Evolutionary conservation across 92 coral and sea anemone genomes (phyloP).

Genomic region (Paramuricea clavata): DNA sequence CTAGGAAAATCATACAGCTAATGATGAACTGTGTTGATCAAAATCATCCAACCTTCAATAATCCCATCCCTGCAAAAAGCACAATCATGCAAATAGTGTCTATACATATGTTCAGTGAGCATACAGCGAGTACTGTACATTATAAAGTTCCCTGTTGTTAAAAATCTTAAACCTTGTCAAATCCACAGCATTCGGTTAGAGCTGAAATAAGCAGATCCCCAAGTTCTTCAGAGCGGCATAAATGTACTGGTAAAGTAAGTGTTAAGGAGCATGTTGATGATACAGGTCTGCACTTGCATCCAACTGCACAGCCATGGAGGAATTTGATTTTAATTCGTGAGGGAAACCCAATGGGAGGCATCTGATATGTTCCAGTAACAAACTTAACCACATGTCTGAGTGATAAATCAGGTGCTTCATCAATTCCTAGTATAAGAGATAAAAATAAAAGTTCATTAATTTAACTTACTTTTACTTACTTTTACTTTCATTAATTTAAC

Average conservation of each 20-base stretch:
- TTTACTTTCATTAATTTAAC: no score
- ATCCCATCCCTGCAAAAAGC: no score
- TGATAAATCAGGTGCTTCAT: not conserved
- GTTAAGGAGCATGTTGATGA: constrained; percentile 5
- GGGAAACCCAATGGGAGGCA: constrained; percentile 18
- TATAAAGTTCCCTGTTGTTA: no score
- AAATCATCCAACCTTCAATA: no score
- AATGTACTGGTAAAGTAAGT: not conserved
- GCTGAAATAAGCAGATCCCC: constrained; percentile 5
- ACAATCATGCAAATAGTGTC: no score
- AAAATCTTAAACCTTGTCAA: not conserved
- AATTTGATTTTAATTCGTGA: not conserved
- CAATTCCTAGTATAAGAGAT: not conserved
- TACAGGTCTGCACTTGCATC: constrained; percentile 1
- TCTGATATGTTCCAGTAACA: not conserved
- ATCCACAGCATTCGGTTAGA: constrained; percentile 12
- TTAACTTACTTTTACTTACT: no score
- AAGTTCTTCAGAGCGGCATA: not conserved
- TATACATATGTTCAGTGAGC: no score
- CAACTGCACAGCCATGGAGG: not conserved
- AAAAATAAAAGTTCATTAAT: not conserved
- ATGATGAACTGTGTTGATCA: no score
- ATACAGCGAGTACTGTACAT: no score
- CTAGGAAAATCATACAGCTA: no score
- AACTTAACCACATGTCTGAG: not conserved